These are phyloP conservation scores for Lepidurus couesii DNA, from an alignment of 1,140 invertebrate species.

Conservation along the genomic window DNA sequence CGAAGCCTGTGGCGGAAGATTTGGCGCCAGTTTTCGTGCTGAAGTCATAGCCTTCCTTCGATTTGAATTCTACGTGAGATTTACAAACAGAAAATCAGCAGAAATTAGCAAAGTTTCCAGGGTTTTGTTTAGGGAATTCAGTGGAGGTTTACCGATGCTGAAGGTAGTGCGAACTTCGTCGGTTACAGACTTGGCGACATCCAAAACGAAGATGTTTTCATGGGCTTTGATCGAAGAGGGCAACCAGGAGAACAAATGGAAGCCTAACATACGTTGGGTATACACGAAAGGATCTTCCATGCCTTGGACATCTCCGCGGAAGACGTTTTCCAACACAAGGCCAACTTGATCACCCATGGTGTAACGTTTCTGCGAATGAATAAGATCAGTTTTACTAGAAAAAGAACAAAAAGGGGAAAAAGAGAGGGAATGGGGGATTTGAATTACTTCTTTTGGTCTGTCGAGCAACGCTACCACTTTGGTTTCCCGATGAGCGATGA, in stretches of 20 bases:
- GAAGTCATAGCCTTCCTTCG: slow-evolving; percentile 11
- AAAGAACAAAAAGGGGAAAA: too few species aligned
- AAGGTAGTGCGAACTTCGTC: slow-evolving; percentile 25
- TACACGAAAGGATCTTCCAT: slow-evolving; percentile 26
- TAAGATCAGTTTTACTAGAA: neutral
- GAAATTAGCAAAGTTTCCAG: neutral
- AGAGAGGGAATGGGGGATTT: neutral
- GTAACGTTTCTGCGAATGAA: neutral
- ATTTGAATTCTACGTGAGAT: neutral
- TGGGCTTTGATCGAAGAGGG: slow-evolving; percentile 23
- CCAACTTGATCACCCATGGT: slow-evolving; percentile 22
- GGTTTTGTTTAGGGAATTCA: neutral
- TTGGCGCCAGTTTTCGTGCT: neutral
- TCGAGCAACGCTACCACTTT: slow-evolving; percentile 27
- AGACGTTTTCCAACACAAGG: slow-evolving; percentile 13
- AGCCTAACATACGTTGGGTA: slow-evolving; percentile 26
- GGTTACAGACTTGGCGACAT: slow-evolving; percentile 29
- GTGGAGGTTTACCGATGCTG: neutral
- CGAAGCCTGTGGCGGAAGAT: neutral
- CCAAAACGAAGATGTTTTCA: slow-evolving; percentile 29
- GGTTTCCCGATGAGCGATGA: slow-evolving; percentile 27
- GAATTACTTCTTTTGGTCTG: slow-evolving; percentile 26
- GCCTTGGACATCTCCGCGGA: slow-evolving; percentile 29
- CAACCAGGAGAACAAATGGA: slow-evolving; percentile 11
- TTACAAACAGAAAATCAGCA: neutral